Conservation (phyloP, 2,797 vertebrate genomes). For the Halcyon chelicuti region DNA sequence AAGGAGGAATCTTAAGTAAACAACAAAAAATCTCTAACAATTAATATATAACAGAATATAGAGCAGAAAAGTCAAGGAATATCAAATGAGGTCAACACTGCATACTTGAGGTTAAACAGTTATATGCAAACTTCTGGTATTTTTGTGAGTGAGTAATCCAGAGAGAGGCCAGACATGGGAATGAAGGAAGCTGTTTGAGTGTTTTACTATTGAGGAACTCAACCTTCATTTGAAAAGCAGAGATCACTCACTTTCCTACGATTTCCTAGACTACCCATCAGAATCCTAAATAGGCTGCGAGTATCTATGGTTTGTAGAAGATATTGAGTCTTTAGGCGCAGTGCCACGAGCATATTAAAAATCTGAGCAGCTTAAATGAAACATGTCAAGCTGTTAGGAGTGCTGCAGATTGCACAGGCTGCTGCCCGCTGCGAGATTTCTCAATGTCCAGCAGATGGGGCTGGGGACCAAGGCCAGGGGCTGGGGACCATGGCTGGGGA, state of each 20-base stretch:
- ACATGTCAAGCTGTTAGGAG: neutral
- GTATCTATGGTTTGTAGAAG: neutral
- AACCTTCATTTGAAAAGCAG: neutral
- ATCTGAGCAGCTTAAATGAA: no score
- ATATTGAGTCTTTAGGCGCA: neutral
- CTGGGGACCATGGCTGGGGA: no score
- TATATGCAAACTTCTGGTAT: neutral
- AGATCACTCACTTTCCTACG: neutral
- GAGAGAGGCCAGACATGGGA: neutral
- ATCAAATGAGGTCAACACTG: neutral
- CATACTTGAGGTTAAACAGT: neutral
- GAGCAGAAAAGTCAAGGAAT: neutral
- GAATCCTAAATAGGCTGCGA: neutral
- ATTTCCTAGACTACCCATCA: neutral
- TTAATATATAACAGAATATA: neutral
- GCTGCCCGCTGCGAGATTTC: neutral
- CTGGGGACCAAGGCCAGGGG: no score
- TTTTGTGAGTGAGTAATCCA: neutral
- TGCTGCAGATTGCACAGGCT: neutral
- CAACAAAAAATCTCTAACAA: accelerated
- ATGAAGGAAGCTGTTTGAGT: neutral
- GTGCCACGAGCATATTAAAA: neutral
- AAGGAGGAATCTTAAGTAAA: neutral
- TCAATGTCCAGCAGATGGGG: slow-evolving; percentile 54
- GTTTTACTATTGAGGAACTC: neutral